Conservation (phyloP, 2,888 invertebrate species). For the Diadegma fenestrale region DNA sequence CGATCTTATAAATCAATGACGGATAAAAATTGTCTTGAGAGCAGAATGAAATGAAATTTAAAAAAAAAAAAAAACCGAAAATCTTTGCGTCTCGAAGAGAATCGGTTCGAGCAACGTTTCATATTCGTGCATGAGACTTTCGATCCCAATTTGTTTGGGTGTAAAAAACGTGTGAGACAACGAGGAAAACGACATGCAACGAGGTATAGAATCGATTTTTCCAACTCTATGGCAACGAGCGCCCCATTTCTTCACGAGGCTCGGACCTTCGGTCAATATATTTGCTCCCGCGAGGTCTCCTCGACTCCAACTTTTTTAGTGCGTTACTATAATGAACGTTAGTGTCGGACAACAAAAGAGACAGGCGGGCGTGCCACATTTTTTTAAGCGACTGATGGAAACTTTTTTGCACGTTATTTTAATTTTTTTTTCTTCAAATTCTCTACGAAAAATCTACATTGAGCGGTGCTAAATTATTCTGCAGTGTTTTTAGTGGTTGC, state of each 20-base stretch:
- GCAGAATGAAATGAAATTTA: background rate
- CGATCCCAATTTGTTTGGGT: slow-evolving; percentile 6
- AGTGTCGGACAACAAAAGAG: background rate
- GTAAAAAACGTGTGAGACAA: background rate
- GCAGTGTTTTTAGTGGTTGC: background rate
- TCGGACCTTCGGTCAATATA: slow-evolving; percentile 77
- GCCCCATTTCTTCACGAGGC: slow-evolving; percentile 70
- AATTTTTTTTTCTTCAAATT: background rate
- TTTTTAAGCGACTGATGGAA: background rate
- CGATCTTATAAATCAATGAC: background rate
- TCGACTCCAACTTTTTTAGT: background rate
- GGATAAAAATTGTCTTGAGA: background rate
- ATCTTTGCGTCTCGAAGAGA: background rate
- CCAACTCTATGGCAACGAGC: slow-evolving; percentile 80
- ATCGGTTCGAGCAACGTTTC: background rate
- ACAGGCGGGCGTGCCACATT: background rate
- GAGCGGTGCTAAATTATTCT: background rate
- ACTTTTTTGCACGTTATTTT: background rate
- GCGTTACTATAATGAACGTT: background rate
- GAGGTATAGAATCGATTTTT: slow-evolving; percentile 77
- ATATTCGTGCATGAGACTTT: background rate
- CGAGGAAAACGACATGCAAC: slow-evolving; percentile 23
- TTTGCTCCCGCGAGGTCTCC: slow-evolving; percentile 40
- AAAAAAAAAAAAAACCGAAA: background rate
- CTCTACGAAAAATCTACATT: background rate